Percentiles rank a stretch among this genome's conserved stretches.
Conservation (phyloP, 2,797 vertebrate genomes). For the Microhierax caerulescens region DNA sequence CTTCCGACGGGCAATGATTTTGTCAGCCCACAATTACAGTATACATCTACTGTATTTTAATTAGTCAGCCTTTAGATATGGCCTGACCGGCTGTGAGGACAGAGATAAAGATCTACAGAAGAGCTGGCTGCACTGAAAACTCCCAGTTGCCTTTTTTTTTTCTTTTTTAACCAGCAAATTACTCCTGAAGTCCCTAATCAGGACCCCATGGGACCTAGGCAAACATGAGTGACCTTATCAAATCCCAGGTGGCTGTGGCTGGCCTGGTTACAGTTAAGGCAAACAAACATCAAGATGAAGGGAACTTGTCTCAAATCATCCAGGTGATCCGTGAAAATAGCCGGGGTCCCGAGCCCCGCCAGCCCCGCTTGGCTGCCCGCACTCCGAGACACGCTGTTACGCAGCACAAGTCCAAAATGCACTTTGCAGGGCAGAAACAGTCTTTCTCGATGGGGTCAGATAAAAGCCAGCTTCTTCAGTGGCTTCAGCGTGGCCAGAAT, state of each 20-base stretch:
- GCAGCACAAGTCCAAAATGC: background rate
- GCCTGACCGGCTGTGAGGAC: background rate
- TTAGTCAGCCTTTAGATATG: fast-evolving
- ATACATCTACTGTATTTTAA: background rate
- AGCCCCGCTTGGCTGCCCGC: background rate
- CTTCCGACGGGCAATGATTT: background rate
- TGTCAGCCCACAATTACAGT: background rate
- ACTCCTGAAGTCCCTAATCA: background rate
- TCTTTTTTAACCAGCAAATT: background rate
- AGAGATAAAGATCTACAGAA: background rate
- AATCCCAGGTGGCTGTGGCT: background rate
- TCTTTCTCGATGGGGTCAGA: background rate
- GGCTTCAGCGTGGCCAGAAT: background rate
- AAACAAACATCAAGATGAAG: background rate
- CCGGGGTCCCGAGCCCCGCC: background rate
- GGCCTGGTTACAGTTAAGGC: background rate
- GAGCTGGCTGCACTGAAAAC: background rate
- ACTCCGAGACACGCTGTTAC: fast-evolving
- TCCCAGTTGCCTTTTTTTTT: background rate
- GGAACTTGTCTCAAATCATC: background rate
- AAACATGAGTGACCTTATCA: background rate
- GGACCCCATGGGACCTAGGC: background rate
- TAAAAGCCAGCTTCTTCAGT: background rate
- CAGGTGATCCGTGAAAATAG: background rate
- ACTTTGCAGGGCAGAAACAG: background rate